Evolutionary conservation across 2,113 vertebrate species (phyloP).

Genomic region (Odocoileus virginianus): DNA sequence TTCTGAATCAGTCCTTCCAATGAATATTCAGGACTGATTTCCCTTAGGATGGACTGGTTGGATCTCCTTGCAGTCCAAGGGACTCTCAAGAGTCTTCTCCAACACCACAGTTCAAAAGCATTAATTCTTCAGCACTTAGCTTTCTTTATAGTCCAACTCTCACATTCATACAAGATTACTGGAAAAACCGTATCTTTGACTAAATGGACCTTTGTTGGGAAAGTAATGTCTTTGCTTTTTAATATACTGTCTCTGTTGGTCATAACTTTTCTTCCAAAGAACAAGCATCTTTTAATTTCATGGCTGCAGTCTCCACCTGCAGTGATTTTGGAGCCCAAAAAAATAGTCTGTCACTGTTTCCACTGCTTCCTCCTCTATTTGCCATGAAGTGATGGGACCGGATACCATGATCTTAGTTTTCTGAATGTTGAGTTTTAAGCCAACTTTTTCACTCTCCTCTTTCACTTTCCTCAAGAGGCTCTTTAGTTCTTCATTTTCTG

Average conservation of each 20-base stretch:
- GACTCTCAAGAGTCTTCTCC: neutral
- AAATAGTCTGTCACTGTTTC: neutral
- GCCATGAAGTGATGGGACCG: neutral
- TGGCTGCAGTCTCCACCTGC: neutral
- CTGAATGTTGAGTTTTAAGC: neutral
- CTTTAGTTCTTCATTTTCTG: neutral
- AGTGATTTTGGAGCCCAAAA: neutral
- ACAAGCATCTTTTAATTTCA: neutral
- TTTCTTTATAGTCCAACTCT: neutral
- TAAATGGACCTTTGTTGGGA: neutral
- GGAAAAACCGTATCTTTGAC: neutral
- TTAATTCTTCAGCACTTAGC: accelerated
- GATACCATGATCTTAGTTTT: neutral
- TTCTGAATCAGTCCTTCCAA: neutral
- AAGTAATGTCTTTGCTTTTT: neutral
- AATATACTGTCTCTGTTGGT: neutral
- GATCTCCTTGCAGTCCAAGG: neutral
- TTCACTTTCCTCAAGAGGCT: neutral
- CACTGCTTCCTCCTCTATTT: neutral
- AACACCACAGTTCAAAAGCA: neutral
- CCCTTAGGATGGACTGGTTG: neutral
- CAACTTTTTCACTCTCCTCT: neutral
- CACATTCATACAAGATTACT: neutral
- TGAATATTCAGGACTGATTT: neutral
- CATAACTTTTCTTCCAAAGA: neutral